Evolutionary conservation across 2,888 invertebrate genomes (phyloP), one percentile per base, ranked within the genome.

Genomic region (Tenthredo livida): DNA sequence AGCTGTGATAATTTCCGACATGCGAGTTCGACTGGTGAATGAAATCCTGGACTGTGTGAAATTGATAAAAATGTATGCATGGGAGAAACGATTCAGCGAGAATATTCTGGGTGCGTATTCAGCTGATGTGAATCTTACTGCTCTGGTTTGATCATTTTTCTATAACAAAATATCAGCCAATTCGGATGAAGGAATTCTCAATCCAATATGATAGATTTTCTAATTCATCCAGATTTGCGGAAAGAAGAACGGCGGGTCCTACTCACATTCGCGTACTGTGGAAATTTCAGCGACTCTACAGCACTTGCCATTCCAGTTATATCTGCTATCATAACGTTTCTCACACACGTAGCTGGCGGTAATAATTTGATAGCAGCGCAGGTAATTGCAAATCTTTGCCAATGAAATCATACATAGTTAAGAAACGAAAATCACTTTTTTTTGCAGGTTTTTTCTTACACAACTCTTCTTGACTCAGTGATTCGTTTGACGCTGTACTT

Each of bases 11-110:
- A 86, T 90, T 70, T 89, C 91, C 3, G 92, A 90, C 70, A 82
- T 92, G 85, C 92, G 95, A 85, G 93, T 96, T 6, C 93, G 94
- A 54, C 92, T 94, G 86, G 94, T 96, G 91, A 94, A 94, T 82
- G 96, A 96, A 89, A 93, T 95, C 17, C 91, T 96, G 17, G 94
- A 94, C 43, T 94, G 94, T 88, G 95, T 96, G 70, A 95, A 95
- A 89, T 91, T 95, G 37, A 95, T 96, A 85, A 96, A 96, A 91
- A 94, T 96, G 94, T 95, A 95, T 90, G 95, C 95, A 0, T 96
- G 96, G 96, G 96, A 96, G 89, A 94, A 94, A 86, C 94, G 94
- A 84, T 96, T 96, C 89, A 92, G 94, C 70, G 91, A 94, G 43
- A 93, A 93, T 86, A 93, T 95, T 84, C 88, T 92, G 84, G 93